Evolutionary conservation across 2,888 invertebrate genomes (phyloP), one percentile per base, ranked within the genome.

Genomic region (Branchipolynoe longqiensis): DNA sequence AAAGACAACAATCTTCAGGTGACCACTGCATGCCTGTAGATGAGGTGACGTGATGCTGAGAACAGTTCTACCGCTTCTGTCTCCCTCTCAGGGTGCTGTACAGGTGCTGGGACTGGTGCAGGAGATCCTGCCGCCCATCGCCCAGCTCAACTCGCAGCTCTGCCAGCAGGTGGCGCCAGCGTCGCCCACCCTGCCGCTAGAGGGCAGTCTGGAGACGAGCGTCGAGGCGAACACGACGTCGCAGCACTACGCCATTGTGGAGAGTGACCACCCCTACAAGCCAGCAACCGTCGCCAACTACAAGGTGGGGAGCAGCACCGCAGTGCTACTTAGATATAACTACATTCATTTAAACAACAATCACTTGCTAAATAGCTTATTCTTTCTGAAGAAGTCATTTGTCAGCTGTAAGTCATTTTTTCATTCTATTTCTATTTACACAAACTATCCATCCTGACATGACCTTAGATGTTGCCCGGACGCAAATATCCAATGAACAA

Each of bases 261-360:
- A 99, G 94, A 98, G 98, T 93, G 98, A 98, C 59, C 99, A 99
- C 95, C 99, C 99, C 0, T 99, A 99, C 94, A 97, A 97, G 93
- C 96, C 97, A 59, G 93, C 93, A 36, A 91, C 92, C 31, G 92
- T 94, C 0, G 96, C 96, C 59, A 97, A 97, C 92, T 97, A 97
- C 94, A 95, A 96, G 96, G 97, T 93, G 88, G 89, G n/a, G n/a
- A n/a, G n/a, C n/a, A n/a, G n/a, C n/a, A n/a, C n/a, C n/a, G n/a
- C n/a, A 14, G 25, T 48, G 48, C 18, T 48, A 48, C 48, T 48
- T 8, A 12, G 8, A 48, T 48, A 48, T 48, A 18, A n/a, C n/a
- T n/a, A n/a, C n/a, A n/a, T n/a, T n/a, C n/a, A n/a, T n/a, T n/a
- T n/a, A n/a, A n/a, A n/a, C n/a, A n/a, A n/a, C n/a, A n/a, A n/a